Conservation (phyloP, 2,113 vertebrate genomes). For the Ceyx melanurus region DNA sequence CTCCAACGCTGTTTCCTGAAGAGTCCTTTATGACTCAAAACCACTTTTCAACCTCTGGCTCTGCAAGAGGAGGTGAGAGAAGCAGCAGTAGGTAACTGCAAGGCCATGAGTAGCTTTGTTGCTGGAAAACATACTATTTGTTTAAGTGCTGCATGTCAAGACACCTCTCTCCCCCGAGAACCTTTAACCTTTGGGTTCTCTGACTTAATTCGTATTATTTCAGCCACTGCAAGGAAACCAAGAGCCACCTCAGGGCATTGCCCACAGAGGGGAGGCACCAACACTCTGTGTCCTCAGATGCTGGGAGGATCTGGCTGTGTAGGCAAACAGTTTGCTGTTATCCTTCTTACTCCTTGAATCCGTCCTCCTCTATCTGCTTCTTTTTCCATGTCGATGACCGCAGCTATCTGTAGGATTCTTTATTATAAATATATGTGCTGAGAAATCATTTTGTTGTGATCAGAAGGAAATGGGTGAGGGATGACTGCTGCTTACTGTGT, state of each 20-base stretch:
- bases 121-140: not conserved
- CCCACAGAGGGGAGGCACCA: not conserved
- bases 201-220: fast-evolving
- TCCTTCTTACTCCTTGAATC: not conserved
- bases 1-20: not conserved
- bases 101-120: not conserved
- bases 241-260: not conserved
- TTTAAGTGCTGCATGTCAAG: not conserved
- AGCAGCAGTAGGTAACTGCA: not conserved
- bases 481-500: not conserved
- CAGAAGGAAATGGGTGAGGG: not conserved
- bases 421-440: not conserved
- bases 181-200: not conserved
- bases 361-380: not conserved
- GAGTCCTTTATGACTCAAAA: not conserved
- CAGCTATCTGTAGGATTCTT: not conserved
- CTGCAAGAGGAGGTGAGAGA: not conserved
- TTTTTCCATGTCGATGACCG: not conserved
- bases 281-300: not conserved
- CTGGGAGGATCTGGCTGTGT: not conserved
- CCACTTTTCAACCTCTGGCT: not conserved
- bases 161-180: not conserved
- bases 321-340: not conserved
- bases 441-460: not conserved
- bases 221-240: not conserved